Conservation (phyloP, 2,113 vertebrate species). For the Alligator mississippiensis region DNA sequence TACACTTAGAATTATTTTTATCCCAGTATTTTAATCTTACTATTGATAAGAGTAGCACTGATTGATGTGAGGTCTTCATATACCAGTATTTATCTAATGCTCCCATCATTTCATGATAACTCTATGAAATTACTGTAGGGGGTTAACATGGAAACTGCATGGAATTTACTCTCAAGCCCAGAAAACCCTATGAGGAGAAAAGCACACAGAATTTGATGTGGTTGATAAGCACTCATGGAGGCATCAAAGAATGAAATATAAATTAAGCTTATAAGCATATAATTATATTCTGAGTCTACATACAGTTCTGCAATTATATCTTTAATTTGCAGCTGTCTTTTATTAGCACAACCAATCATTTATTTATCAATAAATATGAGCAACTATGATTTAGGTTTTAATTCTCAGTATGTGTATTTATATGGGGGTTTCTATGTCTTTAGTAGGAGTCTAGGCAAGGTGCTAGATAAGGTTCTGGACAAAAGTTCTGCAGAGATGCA, state of each 20-base stretch:
- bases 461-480: not conserved
- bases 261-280: constrained; percentile 12
- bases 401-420: not conserved
- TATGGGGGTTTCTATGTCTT: not conserved
- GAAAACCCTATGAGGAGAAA: not conserved
- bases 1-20: not conserved
- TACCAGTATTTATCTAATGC: not conserved
- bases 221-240: not conserved
- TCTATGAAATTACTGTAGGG: not conserved
- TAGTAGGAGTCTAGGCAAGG: rapidly evolving
- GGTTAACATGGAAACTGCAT: not conserved
- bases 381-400: not conserved
- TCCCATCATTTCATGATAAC: not conserved
- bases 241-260: not conserved
- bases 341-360: constrained; percentile 34
- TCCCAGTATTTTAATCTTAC: not conserved
- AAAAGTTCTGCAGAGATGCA: not conserved
- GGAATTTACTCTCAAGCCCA: not conserved
- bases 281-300: constrained; percentile 31
- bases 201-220: not conserved
- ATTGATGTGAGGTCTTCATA: not conserved
- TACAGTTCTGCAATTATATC: constrained; percentile 44
- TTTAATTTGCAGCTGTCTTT: constrained; percentile 55
- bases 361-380: not conserved
- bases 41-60: not conserved